Evolutionary conservation across 2,797 vertebrate genomes (phyloP).

Genomic region (Peromyscus melanophrys): DNA sequence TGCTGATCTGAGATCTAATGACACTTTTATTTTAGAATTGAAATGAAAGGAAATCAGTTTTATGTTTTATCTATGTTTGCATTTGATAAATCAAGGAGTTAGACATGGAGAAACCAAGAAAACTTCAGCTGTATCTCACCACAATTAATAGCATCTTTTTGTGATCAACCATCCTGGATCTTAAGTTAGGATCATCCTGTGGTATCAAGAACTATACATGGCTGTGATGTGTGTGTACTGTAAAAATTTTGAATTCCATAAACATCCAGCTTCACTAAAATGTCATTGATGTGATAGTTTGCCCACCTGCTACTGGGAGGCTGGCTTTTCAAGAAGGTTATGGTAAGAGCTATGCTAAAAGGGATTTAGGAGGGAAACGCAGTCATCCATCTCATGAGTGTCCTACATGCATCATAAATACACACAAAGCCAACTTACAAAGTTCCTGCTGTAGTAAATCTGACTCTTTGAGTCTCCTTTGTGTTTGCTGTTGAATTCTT

Average conservation of each 20-base stretch:
- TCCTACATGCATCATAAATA: background rate
- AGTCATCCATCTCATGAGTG: no score
- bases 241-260: background rate
- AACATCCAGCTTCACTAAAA: background rate
- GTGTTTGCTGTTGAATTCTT: background rate
- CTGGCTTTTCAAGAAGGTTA: background rate
- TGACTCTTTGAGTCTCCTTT: background rate
- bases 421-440: background rate
- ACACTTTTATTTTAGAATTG: background rate
- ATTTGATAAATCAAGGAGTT: background rate
- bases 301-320: background rate
- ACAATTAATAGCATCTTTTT: background rate
- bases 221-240: background rate
- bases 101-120: background rate
- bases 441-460: background rate
- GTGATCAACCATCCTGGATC: background rate
- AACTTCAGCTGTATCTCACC: background rate
- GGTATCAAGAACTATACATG: background rate
- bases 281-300: background rate
- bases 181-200: background rate
- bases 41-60: background rate
- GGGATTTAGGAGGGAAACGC: background rate
- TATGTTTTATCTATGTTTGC: background rate
- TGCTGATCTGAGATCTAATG: background rate
- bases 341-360: background rate